Percentiles rank a stretch among this genome's conserved stretches.
Conservation (phyloP, 2,888 invertebrate species). For the Pyrrhia umbra region DNA sequence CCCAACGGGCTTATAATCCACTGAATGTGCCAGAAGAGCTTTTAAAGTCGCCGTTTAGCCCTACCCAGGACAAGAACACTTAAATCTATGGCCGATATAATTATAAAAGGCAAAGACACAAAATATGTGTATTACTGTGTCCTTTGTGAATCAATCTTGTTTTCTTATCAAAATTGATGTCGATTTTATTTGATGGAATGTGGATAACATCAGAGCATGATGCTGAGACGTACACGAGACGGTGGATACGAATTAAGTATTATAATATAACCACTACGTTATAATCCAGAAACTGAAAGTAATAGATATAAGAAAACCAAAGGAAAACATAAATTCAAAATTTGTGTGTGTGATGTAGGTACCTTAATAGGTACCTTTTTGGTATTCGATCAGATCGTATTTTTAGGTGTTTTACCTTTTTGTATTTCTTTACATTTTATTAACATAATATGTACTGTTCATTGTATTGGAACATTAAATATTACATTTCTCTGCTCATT, state of each 20-base stretch:
- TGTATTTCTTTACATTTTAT: background rate
- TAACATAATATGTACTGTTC: background rate
- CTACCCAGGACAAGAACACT: background rate
- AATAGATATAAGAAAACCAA: background rate
- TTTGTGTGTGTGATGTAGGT: background rate
- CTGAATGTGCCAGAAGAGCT: background rate
- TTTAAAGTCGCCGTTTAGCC: background rate
- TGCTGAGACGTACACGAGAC: background rate
- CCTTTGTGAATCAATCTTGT: too few species aligned
- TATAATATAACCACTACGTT: too few species aligned
- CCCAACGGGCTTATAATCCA: background rate
- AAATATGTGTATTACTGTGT: background rate
- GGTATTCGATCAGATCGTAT: background rate
- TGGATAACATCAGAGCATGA: background rate
- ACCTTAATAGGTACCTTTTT: background rate
- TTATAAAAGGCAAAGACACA: background rate
- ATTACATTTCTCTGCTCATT: background rate
- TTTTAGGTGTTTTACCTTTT: background rate
- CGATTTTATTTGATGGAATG: background rate
- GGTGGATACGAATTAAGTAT: too few species aligned
- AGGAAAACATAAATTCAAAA: background rate
- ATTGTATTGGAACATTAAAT: slow-evolving; percentile 5
- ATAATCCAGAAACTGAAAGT: background rate
- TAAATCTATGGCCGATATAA: background rate
- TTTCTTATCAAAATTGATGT: background rate